These are phyloP conservation scores for Pachypeltis micranthus DNA, from an alignment of 1,140 invertebrate genomes.

Conservation along the genomic window DNA sequence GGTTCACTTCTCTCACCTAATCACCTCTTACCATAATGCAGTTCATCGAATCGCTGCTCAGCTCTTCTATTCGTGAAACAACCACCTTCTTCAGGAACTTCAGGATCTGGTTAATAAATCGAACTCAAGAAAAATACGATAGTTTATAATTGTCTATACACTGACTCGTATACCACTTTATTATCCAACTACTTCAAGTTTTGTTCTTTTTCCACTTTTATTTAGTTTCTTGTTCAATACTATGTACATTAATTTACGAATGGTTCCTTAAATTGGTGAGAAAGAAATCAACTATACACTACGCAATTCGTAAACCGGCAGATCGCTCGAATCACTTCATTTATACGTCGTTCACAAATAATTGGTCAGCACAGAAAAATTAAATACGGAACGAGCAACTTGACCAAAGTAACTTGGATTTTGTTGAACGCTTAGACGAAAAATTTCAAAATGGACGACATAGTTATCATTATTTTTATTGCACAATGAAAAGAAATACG, in stretches of 20 bases:
- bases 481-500: no score
- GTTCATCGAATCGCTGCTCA: not conserved
- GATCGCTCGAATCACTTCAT: not conserved
- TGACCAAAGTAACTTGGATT: no score
- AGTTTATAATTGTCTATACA: conserved; percentile 21
- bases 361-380: no score
- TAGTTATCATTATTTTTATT: no score
- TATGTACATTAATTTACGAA: conserved; percentile 22
- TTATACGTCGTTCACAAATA: no score
- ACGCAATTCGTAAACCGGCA: not conserved
- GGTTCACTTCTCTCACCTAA: not conserved
- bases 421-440: no score
- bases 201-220: conserved; percentile 12
- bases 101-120: not conserved
- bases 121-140: conserved; percentile 13
- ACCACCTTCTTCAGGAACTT: not conserved
- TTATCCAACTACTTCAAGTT: conserved; percentile 19
- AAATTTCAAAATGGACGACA: no score
- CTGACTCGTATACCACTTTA: conserved; percentile 23
- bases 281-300: not conserved
- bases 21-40: not conserved
- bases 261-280: conserved; percentile 4
- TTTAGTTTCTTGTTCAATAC: not conserved
- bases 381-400: no score
- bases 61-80: not conserved